phyloP scores from a whole-genome alignment of 1,140 invertebrate species.

The Chironomus striatipennis region DNA sequence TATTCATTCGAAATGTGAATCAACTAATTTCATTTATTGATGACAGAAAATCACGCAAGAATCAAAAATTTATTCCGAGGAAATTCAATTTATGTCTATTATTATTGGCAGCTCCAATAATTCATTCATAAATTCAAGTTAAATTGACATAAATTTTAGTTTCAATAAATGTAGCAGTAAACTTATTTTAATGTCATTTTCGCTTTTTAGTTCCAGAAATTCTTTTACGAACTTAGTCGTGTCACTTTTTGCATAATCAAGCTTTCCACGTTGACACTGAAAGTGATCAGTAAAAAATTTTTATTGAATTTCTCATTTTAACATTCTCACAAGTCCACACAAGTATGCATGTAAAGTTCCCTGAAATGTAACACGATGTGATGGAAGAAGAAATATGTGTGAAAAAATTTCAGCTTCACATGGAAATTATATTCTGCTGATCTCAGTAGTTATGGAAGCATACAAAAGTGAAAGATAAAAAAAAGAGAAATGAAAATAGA shows the following conservation, averaged over 20 bases:
- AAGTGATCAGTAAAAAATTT: too few species aligned
- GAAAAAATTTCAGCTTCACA: background rate
- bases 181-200: background rate
- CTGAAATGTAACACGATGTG: too few species aligned
- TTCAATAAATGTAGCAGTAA: background rate
- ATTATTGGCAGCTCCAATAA: background rate
- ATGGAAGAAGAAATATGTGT: background rate
- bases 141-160: background rate
- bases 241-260: background rate
- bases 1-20: background rate
- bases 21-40: slow-evolving; percentile 1
- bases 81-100: background rate
- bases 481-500: background rate
- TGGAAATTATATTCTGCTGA: background rate
- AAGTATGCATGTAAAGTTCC: too few species aligned
- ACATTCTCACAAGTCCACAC: too few species aligned
- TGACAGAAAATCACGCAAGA: background rate
- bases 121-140: background rate
- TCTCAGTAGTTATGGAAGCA: background rate
- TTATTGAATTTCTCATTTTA: too few species aligned
- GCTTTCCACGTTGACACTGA: too few species aligned
- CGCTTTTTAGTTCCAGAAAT: background rate
- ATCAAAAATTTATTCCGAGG: background rate
- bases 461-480: background rate
- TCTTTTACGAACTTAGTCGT: background rate